Percentiles rank a stretch among this genome's conserved stretches.
These are phyloP conservation scores for Hemicentrotus pulcherrimus DNA, from an alignment of 35 echinoderm and acorn worm genomes.

Conservation along the genomic window DNA sequence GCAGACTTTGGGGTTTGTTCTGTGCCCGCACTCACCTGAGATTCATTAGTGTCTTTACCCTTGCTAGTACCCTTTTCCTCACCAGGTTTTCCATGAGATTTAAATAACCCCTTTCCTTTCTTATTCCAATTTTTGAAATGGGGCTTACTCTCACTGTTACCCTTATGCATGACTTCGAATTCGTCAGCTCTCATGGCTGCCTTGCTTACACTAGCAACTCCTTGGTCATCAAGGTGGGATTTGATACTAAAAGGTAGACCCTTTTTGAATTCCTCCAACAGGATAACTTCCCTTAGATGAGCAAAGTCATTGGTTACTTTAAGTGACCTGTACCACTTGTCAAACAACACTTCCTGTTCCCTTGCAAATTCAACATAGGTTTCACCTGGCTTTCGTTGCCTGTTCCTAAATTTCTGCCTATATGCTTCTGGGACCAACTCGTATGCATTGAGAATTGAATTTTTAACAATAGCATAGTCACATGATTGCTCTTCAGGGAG, in stretches of 20 bases:
- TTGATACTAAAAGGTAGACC: constrained; percentile 50
- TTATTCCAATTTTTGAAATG: constrained; percentile 50
- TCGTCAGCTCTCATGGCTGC: constrained; percentile 63
- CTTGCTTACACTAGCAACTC: not conserved
- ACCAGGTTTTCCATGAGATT: constrained; percentile 48
- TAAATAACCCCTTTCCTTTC: constrained; percentile 47
- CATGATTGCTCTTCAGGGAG: constrained; percentile 40
- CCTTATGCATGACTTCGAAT: constrained; percentile 62
- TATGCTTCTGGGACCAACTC: constrained; percentile 76
- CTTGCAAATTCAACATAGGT: too few species aligned
- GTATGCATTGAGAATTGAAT: constrained; percentile 57
- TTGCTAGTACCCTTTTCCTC: too few species aligned
- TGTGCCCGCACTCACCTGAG: too few species aligned
- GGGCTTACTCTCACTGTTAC: constrained; percentile 65
- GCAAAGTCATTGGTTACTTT: too few species aligned
- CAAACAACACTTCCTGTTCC: too few species aligned
- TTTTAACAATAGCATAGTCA: constrained; percentile 67
- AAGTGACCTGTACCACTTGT: too few species aligned
- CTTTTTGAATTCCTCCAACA: constrained; percentile 72
- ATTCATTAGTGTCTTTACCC: too few species aligned
- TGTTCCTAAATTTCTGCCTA: constrained; percentile 63
- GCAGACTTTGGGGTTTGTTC: too few species aligned
- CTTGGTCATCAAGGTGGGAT: constrained; percentile 63
- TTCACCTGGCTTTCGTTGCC: not conserved
- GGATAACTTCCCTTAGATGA: constrained; percentile 57